phyloP scores from a whole-genome alignment of 2,797 vertebrate species.

The Heterohyrax brucei region DNA sequence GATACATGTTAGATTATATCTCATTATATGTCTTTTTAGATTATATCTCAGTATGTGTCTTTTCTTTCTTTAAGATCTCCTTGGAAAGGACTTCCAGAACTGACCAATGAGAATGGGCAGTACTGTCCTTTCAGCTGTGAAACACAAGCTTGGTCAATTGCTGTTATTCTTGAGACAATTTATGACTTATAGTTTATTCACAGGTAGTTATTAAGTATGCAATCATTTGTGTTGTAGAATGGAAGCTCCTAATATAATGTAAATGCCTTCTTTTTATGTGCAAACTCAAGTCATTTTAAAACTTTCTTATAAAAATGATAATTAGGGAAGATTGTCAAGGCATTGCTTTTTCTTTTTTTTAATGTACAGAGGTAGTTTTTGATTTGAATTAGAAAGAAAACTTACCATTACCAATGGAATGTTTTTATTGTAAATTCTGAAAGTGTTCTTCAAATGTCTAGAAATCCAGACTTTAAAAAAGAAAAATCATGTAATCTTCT shows the following conservation, averaged over 20 bases:
- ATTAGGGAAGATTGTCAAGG: not conserved
- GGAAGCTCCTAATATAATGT: slow-evolving; percentile 77
- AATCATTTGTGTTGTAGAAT: slow-evolving; percentile 76
- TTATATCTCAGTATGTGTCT: slow-evolving; percentile 28
- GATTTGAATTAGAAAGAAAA: slow-evolving; percentile 71
- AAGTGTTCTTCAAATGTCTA: slow-evolving; percentile 58
- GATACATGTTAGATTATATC: not conserved
- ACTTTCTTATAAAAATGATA: not conserved
- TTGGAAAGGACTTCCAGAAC: slow-evolving; percentile 98
- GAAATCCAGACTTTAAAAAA: slow-evolving; percentile 49
- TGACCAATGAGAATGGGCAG: slow-evolving; percentile 97
- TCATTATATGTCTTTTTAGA: slow-evolving; percentile 37
- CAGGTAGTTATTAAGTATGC: slow-evolving; percentile 70
- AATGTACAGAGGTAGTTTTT: not conserved
- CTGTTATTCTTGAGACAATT: slow-evolving; percentile 95
- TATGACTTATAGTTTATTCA: slow-evolving; percentile 92
- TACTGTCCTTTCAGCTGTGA: slow-evolving; percentile 98
- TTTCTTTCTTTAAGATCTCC: slow-evolving; percentile 92
- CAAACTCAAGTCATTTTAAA: slow-evolving; percentile 53
- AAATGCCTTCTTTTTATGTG: slow-evolving; percentile 77
- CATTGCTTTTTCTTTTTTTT: not conserved
- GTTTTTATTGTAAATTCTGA: slow-evolving; percentile 77
- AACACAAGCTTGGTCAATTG: slow-evolving; percentile 97
- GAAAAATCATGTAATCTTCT: not conserved
- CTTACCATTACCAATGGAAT: not conserved